Evolutionary conservation across 1,140 invertebrate genomes (phyloP).

Genomic region (Brachionus rubens): DNA sequence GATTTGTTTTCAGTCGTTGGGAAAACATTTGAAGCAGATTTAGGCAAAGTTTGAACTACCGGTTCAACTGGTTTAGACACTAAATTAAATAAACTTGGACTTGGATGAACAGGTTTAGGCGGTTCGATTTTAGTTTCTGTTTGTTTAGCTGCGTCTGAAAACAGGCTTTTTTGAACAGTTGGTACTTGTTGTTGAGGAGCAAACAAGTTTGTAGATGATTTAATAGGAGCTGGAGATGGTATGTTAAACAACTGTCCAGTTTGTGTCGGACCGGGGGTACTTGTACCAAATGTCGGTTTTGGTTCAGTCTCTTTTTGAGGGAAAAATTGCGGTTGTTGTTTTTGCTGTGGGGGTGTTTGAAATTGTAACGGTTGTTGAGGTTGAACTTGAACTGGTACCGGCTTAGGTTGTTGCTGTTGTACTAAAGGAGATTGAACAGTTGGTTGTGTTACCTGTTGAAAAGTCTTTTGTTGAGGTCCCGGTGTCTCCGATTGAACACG

Average conservation of each 20-base stretch:
- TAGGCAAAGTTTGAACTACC: too few species aligned
- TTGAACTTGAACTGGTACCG: not conserved
- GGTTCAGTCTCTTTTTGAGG: not conserved
- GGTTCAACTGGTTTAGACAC: not conserved
- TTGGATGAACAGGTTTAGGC: not conserved
- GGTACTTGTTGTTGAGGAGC: too few species aligned
- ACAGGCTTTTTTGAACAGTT: too few species aligned
- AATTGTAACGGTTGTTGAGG: too few species aligned
- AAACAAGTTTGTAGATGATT: not conserved
- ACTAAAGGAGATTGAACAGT: not conserved
- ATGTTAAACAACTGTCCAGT: not conserved
- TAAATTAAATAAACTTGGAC: not conserved
- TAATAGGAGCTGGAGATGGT: not conserved
- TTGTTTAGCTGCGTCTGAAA: too few species aligned
- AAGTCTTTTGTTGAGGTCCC: not conserved
- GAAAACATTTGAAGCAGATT: too few species aligned
- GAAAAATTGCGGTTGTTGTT: not conserved
- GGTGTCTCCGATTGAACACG: not conserved
- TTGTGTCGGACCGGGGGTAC: not conserved
- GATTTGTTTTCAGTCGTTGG: too few species aligned
- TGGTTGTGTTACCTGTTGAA: not conserved
- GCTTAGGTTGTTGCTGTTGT: not conserved
- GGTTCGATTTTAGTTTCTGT: not conserved
- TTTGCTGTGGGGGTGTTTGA: constrained; percentile 21
- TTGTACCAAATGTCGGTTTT: constrained; percentile 1